These are phyloP conservation scores for Corticium candelabrum DNA, from an alignment of 37 sponge, comb jelly and placozoan species.

Conservation along the genomic window DNA sequence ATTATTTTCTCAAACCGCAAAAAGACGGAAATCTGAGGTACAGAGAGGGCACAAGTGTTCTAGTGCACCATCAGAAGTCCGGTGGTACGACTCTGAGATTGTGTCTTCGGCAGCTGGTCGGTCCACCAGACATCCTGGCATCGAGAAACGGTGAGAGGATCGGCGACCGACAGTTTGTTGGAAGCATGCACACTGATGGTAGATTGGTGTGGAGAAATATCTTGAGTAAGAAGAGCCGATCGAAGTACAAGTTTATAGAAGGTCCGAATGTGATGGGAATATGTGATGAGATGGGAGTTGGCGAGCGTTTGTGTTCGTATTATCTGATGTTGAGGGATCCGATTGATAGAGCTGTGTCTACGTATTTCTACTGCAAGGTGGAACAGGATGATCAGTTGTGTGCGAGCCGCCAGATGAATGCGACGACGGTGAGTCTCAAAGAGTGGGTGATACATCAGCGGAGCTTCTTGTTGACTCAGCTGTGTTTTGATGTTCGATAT, in stretches of 20 bases:
- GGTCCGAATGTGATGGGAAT: background rate
- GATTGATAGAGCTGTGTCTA: background rate
- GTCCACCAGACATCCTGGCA: background rate
- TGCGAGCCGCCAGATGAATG: background rate
- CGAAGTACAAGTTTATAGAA: background rate
- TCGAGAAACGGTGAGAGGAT: background rate
- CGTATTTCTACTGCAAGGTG: background rate
- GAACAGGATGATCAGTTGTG: background rate
- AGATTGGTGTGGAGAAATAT: background rate
- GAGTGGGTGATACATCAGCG: background rate
- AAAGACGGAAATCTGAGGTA: background rate
- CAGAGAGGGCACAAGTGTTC: background rate
- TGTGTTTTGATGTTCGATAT: background rate
- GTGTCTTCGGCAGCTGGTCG: background rate
- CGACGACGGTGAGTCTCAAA: background rate
- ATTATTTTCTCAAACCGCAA: background rate
- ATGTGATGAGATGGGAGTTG: background rate
- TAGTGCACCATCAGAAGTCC: background rate
- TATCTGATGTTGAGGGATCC: background rate
- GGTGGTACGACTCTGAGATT: background rate
- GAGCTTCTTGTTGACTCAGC: background rate
- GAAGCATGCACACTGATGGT: background rate
- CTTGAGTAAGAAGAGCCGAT: background rate
- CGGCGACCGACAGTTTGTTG: background rate
- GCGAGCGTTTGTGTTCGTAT: background rate